A percentile compares a stretch with the other conserved stretches of the same genome.
Conservation (phyloP, 2,797 vertebrate species). For the Myripristis jacobus region DNA sequence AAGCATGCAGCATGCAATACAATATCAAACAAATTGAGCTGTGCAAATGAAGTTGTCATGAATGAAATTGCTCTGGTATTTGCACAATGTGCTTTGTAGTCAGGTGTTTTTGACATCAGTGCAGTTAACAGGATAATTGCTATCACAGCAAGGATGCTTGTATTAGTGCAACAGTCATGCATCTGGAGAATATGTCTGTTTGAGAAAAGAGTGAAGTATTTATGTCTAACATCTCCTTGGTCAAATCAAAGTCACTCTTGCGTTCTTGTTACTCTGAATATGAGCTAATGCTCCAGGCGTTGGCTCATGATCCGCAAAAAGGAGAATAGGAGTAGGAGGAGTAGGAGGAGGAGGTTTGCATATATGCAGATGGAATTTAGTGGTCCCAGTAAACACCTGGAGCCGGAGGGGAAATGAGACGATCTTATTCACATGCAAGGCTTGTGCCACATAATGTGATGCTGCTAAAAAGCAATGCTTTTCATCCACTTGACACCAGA, state of each 20-base stretch:
- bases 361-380: slow-evolving; percentile 74
- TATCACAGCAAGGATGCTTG: slow-evolving; percentile 12
- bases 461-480: slow-evolving; percentile 43
- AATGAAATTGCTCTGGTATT: background rate
- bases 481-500: slow-evolving; percentile 46
- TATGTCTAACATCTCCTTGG: slow-evolving; percentile 44
- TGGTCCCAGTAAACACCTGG: slow-evolving; percentile 77
- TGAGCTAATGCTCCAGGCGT: slow-evolving; percentile 42
- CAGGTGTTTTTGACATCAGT: background rate
- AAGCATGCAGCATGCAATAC: slow-evolving; percentile 6
- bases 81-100: no score
- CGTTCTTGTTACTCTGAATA: slow-evolving; percentile 11
- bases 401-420: slow-evolving; percentile 67
- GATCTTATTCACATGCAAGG: slow-evolving; percentile 74
- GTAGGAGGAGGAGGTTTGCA: slow-evolving; percentile 49
- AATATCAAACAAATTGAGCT: background rate
- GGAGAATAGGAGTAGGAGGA: slow-evolving; percentile 30
- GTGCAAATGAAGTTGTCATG: background rate
- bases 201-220: slow-evolving; percentile 39
- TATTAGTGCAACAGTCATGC: slow-evolving; percentile 22
- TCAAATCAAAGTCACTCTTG: slow-evolving; percentile 66
- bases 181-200: background rate
- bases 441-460: slow-evolving; percentile 40
- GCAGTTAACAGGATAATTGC: slow-evolving; percentile 9
- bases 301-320: slow-evolving; percentile 38